phyloP scores from a whole-genome alignment of 2,888 invertebrate species.

The Tetheella fluctuosa region DNA sequence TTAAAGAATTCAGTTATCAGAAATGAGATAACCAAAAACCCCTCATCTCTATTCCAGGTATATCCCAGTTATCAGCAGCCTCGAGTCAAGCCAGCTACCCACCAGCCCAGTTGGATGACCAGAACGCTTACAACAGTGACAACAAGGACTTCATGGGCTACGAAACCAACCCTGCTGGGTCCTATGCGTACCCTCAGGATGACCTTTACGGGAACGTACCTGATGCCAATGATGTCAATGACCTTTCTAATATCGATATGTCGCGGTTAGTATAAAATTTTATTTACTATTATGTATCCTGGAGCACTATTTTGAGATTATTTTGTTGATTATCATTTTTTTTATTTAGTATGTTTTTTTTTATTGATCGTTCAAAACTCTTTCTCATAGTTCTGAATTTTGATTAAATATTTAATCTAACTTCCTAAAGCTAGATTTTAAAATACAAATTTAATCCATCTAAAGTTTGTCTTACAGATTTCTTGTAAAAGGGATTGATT shows the following conservation, averaged over 20 bases:
- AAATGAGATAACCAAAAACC: too few species aligned
- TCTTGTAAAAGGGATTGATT: background rate
- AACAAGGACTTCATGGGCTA: slow-evolving; percentile 87
- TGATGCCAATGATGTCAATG: slow-evolving; percentile 65
- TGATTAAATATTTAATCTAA: too few species aligned
- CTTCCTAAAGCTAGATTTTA: background rate
- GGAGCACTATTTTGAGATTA: too few species aligned
- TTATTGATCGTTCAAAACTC: too few species aligned
- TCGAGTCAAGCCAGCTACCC: slow-evolving; percentile 79
- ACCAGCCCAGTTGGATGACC: slow-evolving; percentile 88
- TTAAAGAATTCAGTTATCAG: too few species aligned
- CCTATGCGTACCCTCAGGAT: slow-evolving; percentile 75
- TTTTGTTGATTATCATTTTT: too few species aligned
- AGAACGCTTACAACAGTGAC: slow-evolving; percentile 63
- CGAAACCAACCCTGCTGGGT: slow-evolving; percentile 71
- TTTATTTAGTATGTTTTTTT: too few species aligned
- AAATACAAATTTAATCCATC: background rate
- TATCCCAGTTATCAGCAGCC: slow-evolving; percentile 81
- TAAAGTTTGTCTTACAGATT: background rate
- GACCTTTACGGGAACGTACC: slow-evolving; percentile 53
- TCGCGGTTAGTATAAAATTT: slow-evolving; percentile 70
- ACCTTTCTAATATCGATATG: slow-evolving; percentile 76
- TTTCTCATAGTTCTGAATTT: too few species aligned
- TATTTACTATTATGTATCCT: too few species aligned
- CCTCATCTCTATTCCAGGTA: slow-evolving; percentile 67